These are phyloP conservation scores for Glomeris maerens DNA, from an alignment of 1,140 invertebrate species.

Conservation along the genomic window DNA sequence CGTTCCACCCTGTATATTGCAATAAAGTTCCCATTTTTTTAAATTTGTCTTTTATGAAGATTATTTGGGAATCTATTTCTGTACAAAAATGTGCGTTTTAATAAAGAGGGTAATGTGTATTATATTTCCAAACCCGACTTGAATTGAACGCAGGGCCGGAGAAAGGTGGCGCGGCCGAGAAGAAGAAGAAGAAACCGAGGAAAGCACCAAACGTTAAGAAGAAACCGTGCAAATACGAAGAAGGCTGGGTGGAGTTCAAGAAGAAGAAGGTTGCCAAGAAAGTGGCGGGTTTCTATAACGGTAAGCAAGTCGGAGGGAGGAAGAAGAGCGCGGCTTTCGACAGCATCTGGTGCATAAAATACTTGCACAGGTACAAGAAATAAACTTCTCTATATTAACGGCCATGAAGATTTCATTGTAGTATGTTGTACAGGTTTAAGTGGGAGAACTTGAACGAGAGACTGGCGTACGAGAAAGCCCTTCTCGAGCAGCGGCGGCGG, in stretches of 20 bases:
- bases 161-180: not conserved
- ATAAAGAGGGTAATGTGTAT: not conserved
- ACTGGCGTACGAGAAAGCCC: slow-evolving; percentile 75
- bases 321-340: slow-evolving; percentile 78
- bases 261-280: slow-evolving; percentile 75
- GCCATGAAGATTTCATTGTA: slow-evolving; percentile 13
- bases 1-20: no score
- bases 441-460: slow-evolving; percentile 89
- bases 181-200: slow-evolving; percentile 30
- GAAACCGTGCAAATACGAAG: slow-evolving; percentile 54
- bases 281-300: slow-evolving; percentile 67
- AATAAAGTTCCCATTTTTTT: no score
- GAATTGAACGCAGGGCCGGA: not conserved
- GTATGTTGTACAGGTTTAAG: slow-evolving; percentile 52
- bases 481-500: slow-evolving; percentile 65
- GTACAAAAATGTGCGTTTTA: not conserved
- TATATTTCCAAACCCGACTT: not conserved
- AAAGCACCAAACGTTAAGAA: slow-evolving; percentile 31
- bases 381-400: no score
- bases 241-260: slow-evolving; percentile 94
- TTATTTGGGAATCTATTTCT: not conserved
- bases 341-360: slow-evolving; percentile 89
- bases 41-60: no score
- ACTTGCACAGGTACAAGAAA: slow-evolving; percentile 68
- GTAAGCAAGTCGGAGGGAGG: slow-evolving; percentile 67